Evolutionary conservation across 2,797 vertebrate genomes (phyloP).

Genomic region (Anguilla obscura): DNA sequence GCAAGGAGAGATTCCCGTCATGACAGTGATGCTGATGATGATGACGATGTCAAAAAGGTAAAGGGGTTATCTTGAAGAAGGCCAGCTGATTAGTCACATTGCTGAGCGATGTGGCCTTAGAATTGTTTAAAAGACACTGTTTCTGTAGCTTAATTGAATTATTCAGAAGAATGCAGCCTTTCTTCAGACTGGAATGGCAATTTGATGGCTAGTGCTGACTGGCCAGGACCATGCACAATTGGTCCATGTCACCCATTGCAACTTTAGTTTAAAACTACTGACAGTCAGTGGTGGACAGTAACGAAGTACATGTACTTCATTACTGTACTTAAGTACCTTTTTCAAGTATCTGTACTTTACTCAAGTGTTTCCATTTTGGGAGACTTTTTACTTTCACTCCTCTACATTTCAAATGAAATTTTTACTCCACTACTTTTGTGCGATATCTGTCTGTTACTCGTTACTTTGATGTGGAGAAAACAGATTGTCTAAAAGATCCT

Average conservation of each 20-base stretch:
- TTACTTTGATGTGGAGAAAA: too few relatives aligned
- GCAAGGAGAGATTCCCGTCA: constrained; percentile 93
- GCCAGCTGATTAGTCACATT: neutral
- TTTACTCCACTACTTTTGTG: too few relatives aligned
- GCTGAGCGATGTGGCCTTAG: neutral
- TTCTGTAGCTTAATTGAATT: neutral
- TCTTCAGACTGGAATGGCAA: neutral
- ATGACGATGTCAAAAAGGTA: constrained; percentile 88
- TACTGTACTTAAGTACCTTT: too few relatives aligned
- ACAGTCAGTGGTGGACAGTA: neutral
- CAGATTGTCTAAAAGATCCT: too few relatives aligned
- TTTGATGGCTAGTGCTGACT: neutral
- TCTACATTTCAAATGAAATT: too few relatives aligned
- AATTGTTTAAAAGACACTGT: too few relatives aligned
- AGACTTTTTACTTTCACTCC: too few relatives aligned
- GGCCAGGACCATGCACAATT: neutral
- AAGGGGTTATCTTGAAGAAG: neutral
- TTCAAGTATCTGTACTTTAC: too few relatives aligned
- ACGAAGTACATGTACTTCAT: too few relatives aligned
- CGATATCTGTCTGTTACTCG: too few relatives aligned
- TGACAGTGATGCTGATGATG: constrained; percentile 97
- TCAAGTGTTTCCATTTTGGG: too few relatives aligned
- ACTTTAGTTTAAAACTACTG: neutral
- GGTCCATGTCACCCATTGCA: neutral
- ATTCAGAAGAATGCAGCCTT: neutral